A percentile compares a stretch with the other conserved stretches of the same genome.
phyloP scores from a whole-genome alignment of 1,140 invertebrate species.

The Drosophila lini region DNA sequence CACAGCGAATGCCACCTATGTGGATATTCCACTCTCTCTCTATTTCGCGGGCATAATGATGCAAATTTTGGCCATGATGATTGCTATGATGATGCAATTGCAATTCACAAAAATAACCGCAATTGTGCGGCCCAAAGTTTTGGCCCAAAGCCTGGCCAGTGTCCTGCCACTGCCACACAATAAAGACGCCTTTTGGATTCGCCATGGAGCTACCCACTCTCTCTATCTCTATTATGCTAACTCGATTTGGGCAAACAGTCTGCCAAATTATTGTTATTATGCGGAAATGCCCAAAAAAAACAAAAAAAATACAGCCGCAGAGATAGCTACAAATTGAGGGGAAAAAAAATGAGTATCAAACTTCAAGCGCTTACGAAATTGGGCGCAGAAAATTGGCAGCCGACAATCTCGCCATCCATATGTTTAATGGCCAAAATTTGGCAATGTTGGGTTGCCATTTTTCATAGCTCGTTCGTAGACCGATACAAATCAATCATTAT shows the following conservation, averaged over 20 bases:
- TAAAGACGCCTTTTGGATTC: constrained; percentile 50
- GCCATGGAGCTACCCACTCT: constrained; percentile 28
- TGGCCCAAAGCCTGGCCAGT: constrained; percentile 19
- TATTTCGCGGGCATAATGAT: constrained; percentile 61
- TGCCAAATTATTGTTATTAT: constrained; percentile 79
- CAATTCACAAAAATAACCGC: constrained; percentile 48
- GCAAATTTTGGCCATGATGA: constrained; percentile 57
- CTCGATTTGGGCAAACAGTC: constrained; percentile 81
- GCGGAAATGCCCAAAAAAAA: constrained; percentile 61
- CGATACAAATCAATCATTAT: constrained; percentile 82
- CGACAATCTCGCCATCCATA: constrained; percentile 31
- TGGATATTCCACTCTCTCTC: constrained; percentile 28
- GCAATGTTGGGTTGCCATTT: constrained; percentile 21
- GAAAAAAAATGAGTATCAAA: constrained; percentile 23
- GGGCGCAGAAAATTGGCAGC: constrained; percentile 62
- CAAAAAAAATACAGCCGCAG: constrained; percentile 15
- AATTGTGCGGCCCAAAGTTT: constrained; percentile 20
- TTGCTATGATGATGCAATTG: constrained; percentile 56
- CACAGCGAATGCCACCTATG: constrained; percentile 59
- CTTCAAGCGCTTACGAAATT: constrained; percentile 59
- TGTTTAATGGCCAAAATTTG: constrained; percentile 62
- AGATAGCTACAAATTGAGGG: constrained; percentile 60
- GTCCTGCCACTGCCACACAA: constrained; percentile 57
- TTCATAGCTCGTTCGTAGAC: constrained; percentile 64
- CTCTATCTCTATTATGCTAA: constrained; percentile 66